Base-by-base conservation (phyloP, 2,888 invertebrate genomes). In the Metellina segmentata region DNA sequence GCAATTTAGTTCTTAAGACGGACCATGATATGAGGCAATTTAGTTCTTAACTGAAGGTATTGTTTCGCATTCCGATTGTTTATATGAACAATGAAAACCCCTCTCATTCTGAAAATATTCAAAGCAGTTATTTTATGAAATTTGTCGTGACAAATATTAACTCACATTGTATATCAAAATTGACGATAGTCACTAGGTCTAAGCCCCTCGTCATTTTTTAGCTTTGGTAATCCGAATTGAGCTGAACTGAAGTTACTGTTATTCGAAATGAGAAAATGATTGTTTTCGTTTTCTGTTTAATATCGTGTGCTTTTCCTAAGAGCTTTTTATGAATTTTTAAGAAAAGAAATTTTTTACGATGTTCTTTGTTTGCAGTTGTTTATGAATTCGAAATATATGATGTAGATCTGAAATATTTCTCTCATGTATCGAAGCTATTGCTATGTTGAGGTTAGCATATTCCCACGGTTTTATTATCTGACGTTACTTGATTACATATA, bases 371-470 rank as follows among this genome's bases (percentile, higher is more conserved):
- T 52, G 49, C 7, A 79, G 9, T 79, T 71, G 7, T 34, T 7
- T 52, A 72, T 52, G 71, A 48, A 13, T 16, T 85, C 34, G n/a
- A 48, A 61, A 85, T 51, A n/a, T 78, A 69, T 75, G 49, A 75
- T 78, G 69, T 78, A 75, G 61, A 78, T 70, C 6, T 69, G 53
- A n/a, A 71, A 53, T 72, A 20, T 75, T 77, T 53, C 72, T 87
- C 91, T 78, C 77, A 92, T 92, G 92, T 85, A 89, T 89, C 89
- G 89, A 49, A 92, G 74, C 74, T 89, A 85, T 86, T 89, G 89
- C 81, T 89, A 81, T 92, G 89, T 82, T 82, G 92, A 92, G 89
- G 92, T 91, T 81, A 34, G 87, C 16, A 78, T 49, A 77, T 70
- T 75, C 53, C 61, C 48, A 49, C 11, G 48, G 16, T 49, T 13